Base-by-base conservation (phyloP, 2,888 invertebrate species). In the Plagodis dolabraria region DNA sequence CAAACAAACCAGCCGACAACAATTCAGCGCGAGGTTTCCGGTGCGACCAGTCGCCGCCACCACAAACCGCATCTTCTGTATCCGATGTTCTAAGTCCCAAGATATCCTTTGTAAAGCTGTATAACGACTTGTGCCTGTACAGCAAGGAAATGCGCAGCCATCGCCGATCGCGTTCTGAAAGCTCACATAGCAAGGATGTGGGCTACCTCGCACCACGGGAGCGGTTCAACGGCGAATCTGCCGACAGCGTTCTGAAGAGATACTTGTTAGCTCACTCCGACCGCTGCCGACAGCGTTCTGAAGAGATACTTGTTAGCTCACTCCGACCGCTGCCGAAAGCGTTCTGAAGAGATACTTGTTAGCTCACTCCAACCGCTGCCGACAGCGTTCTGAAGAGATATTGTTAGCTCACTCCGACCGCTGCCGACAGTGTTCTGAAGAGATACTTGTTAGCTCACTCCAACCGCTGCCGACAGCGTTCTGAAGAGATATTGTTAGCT, bases 101-200 rank as follows among this genome's bases (percentile, higher is more conserved):
- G 6, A 68, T 80, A 48, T 77, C 74, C 0, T 80, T 80, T 53
- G 79, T 77, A 5, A 62, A 72, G 45, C 65, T 80, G 7, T 80
- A 77, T 56, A 55, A 60, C 8, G 71, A 73, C 5, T 34, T 64
- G 35, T 73, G 73, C 8, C 5, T 47, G 22, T 42, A 63, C 33
- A 61, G 51, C 48, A 57, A 12, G 2, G 11, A 49, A 22, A 8
- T 40, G 35, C 7, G 22, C 38, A 22, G 36, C 49, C 36, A 7
- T 6, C 51, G 60, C 42, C 50, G n/a, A 11, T 22, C 34, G 5
- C 2, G 47, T 5, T 51, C 55, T 8, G 51, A 47, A 9, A 36
- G 10, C 5, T 35, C 11, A 22, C 40, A 47, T 10, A 35, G n/a
- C 7, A 33, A 5, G 33, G 47, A 48, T 5, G 10, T 38, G 2